A percentile compares a stretch with the other conserved stretches of the same genome.
Evolutionary conservation across 2,888 invertebrate genomes (phyloP).

Genomic region (Lasioglossum leucozonium): DNA sequence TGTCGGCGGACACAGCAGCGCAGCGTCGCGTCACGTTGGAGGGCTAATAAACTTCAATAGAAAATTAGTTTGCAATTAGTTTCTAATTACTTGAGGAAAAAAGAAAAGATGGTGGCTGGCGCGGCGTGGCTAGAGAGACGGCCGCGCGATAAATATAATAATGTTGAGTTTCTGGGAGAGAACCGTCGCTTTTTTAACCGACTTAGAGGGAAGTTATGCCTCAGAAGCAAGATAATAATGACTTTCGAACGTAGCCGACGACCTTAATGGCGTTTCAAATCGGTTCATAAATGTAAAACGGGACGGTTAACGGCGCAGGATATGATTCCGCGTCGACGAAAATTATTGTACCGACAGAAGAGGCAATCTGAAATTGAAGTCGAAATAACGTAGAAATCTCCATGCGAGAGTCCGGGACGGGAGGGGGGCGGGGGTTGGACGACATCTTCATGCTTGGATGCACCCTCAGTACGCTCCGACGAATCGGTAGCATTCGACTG

Average conservation of each 20-base stretch:
- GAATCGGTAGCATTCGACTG: constrained; percentile 73
- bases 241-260: background rate
- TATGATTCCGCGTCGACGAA: constrained; percentile 40
- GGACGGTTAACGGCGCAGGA: constrained; percentile 40
- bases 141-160: constrained; percentile 5
- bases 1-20: background rate
- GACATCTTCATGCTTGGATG: constrained; percentile 73
- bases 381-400: constrained; percentile 67
- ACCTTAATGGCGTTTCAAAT: constrained; percentile 35
- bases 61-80: background rate
- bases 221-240: constrained; percentile 9
- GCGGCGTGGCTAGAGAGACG: background rate
- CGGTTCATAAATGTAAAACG: constrained; percentile 43
- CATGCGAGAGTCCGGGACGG: constrained; percentile 30
- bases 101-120: background rate
- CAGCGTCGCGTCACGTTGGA: background rate
- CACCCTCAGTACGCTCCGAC: constrained; percentile 59
- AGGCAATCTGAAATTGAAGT: constrained; percentile 61
- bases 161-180: background rate
- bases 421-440: constrained; percentile 29
- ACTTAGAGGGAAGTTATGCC: background rate
- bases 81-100: background rate
- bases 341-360: constrained; percentile 52
- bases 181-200: background rate
- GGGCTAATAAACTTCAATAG: constrained; percentile 12